Evolutionary conservation across 2,113 vertebrate species (phyloP), one percentile per base, ranked within the genome.

Genomic region (Sterrhoptilus dennistouni): DNA sequence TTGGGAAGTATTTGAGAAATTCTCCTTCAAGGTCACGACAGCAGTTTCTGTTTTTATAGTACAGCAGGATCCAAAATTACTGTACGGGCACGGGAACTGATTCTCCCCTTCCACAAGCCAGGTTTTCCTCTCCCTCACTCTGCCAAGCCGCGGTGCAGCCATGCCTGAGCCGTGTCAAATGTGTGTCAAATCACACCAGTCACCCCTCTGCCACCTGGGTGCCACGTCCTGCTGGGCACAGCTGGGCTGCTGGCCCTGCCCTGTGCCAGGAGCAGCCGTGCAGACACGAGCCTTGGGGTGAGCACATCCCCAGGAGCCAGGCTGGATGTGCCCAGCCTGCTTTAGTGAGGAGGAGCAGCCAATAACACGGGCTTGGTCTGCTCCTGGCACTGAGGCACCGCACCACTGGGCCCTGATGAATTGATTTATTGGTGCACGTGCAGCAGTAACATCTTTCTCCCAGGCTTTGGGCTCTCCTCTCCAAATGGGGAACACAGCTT

Each of bases 11-110:
- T 80, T 77, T 87, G 60, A 84, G 64, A 77, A 77, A 11, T 75
- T 19, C 13, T 92, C 9, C 50, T 81, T 70, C 89, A 92, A 96
- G 89, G 93, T 93, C 86, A 56, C 10, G 44, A 20, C 52, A 79
- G 31, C 40, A 75, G 11, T 83, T 92, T 87, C 36, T 63, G 45
- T 2, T 75, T 92, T 89, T 70, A 50, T 24, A 36, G 59, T 19
- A 29, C 61, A 89, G 44, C 25, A 50, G 47, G 44, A 80, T 59
- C 54, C 1, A 2, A n/a, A 88, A 69, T 65, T 27, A 27, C 7
- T 2, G 61, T 53, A 19, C 1, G 0, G 61, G 25, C 59, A 29
- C 15, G 20, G 44, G 25, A n/a, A 49, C 21, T 27, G 79, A 42
- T 77, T 52, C 44, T 91, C 28, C 20, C 16, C 11, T 93, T 63